phyloP scores from a whole-genome alignment of 2,113 vertebrate genomes.

The Rhineura floridana region DNA sequence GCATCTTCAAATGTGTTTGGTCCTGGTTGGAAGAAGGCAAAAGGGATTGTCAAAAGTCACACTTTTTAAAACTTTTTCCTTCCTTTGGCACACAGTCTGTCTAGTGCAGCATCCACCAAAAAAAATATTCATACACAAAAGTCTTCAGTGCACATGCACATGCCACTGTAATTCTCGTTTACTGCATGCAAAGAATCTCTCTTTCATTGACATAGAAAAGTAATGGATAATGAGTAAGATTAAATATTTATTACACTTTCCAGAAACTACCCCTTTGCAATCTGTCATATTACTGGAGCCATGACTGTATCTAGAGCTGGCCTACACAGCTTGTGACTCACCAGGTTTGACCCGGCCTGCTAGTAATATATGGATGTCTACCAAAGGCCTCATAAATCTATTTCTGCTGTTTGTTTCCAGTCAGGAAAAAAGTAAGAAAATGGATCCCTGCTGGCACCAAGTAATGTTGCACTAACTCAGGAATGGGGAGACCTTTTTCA shows the following conservation, averaged over 20 bases:
- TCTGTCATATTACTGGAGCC: neutral
- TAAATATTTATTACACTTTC: neutral
- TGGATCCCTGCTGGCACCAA: neutral
- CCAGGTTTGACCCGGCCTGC: neutral
- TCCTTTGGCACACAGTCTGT: neutral
- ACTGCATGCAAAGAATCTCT: neutral
- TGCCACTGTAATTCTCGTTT: neutral
- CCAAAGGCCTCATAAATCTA: neutral
- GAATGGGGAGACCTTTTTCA: no score
- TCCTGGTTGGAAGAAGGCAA: conserved; percentile 60
- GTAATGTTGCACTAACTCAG: neutral
- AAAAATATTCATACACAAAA: neutral
- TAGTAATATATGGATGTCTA: neutral
- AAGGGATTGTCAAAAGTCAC: neutral
- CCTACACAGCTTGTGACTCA: neutral
- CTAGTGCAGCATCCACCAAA: neutral
- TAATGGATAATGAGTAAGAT: neutral
- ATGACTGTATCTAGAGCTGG: neutral
- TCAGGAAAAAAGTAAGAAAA: neutral
- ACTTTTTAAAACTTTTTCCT: neutral
- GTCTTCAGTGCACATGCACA: neutral
- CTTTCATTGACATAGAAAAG: neutral
- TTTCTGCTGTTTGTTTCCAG: neutral
- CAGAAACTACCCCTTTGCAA: neutral
- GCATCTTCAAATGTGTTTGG: conserved; percentile 81